Conservation (phyloP, 2,888 invertebrate genomes). For the Nasonovia ribisnigri region DNA sequence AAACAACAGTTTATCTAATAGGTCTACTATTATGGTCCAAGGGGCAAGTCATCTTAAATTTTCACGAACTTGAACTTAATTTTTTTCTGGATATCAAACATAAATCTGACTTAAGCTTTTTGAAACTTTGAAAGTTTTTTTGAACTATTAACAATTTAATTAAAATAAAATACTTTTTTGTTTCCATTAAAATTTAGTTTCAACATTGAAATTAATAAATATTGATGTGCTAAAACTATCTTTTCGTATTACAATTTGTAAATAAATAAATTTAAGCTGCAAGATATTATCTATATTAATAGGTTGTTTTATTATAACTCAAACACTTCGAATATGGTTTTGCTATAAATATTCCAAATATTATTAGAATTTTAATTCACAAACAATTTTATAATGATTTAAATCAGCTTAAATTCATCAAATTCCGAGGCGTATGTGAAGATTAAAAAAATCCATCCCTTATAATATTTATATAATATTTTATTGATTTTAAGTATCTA, state of each 20-base stretch:
- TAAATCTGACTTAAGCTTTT: too few species aligned
- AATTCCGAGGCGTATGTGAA: background rate
- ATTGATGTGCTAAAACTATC: background rate
- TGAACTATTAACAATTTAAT: background rate
- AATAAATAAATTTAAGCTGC: background rate
- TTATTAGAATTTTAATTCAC: background rate
- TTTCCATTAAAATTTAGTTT: background rate
- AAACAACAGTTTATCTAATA: background rate
- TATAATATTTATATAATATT: background rate
- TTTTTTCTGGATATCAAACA: background rate
- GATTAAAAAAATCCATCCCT: background rate
- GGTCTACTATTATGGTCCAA: background rate
- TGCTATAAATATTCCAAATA: background rate
- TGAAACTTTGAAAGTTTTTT: background rate
- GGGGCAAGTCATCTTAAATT: background rate
- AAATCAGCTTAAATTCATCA: background rate
- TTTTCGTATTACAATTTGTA: background rate
- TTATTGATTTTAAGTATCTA: background rate
- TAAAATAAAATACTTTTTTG: background rate
- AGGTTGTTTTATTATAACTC: background rate
- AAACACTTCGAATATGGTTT: background rate
- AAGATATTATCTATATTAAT: background rate
- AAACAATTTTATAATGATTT: too few species aligned
- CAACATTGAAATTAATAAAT: background rate
- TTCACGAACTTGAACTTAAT: background rate